A percentile compares a stretch with the other conserved stretches of the same genome.
Evolutionary conservation across 2,113 vertebrate species (phyloP).

Genomic region (Nycticorax nycticorax): DNA sequence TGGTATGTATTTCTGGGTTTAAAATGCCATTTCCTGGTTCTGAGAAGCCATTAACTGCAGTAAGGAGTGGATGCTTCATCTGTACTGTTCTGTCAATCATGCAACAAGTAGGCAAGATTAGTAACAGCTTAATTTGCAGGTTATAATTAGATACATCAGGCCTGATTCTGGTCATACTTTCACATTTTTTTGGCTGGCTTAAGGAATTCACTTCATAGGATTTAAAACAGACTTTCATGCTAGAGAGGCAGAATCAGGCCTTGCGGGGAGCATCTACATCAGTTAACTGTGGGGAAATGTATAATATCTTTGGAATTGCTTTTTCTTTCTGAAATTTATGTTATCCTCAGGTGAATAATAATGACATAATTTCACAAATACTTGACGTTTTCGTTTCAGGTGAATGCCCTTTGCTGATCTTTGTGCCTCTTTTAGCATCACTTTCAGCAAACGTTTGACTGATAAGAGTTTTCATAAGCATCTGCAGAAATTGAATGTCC

Average conservation of each 20-base stretch:
- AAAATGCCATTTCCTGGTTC: constrained; percentile 47
- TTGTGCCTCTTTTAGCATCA: not conserved
- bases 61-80: constrained; percentile 52
- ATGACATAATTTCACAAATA: not conserved
- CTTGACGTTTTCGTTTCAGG: constrained; percentile 10
- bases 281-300: not conserved
- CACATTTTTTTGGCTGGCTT: constrained; percentile 33
- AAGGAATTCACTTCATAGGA: not conserved
- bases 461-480: not conserved
- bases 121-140: constrained; percentile 61
- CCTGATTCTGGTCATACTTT: constrained; percentile 46
- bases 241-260: not conserved
- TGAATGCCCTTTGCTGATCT: not conserved
- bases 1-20: constrained; percentile 82
- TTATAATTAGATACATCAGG: constrained; percentile 59
- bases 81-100: constrained; percentile 49
- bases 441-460: constrained; percentile 20
- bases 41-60: constrained; percentile 50
- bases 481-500: not conserved
- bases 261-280: not conserved
- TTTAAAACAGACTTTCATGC: not conserved
- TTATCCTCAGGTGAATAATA: constrained; percentile 12
- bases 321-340: not conserved
- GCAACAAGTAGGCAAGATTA: constrained; percentile 51
- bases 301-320: constrained; percentile 4